Base-by-base conservation (phyloP, 2,888 invertebrate species). In the Mimas tiliae region DNA sequence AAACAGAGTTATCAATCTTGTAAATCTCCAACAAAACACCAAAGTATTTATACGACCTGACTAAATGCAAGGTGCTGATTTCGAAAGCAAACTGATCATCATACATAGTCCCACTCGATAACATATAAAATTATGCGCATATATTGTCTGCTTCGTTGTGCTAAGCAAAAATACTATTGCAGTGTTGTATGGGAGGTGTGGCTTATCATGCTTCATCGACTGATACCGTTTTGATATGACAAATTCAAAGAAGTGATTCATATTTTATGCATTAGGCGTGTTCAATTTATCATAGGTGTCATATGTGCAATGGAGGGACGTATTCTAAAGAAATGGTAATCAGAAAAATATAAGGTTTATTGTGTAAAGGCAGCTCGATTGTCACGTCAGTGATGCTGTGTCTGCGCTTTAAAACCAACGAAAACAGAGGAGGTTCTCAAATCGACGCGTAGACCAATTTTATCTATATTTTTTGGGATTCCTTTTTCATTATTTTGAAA, bases 181-280 rank as follows among this genome's bases (percentile, higher is more conserved):
- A 80, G 76, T 64, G 73, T 75, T 74, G 74, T 75, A 76, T 74
- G 74, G 79, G 79, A 78, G 80, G 82, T 79, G 83, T 83, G 82
- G 76, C 80, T 80, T 82, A 82, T 84, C 74, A 71, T 75, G 68
- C 70, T 76, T 73, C 76, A 82, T 82, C 84, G 83, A 79, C 79
- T 77, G 77, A 77, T 85, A 86, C 86, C 84, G 74, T 81, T 83
- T 81, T 79, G 86, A 88, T 87, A 86, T 84, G 89, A 91, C 90
- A 90, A 89, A 89, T 91, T 89, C 87, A 87, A 88, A 86, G 85
- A 79, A 82, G 76, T 81, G 79, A 84, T 87, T 87, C 87, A 91
- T 91, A 90, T 90, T 90, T 90, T 88, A 91, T 91, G 87, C 88
- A 90, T 90, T 82, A 88, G 83, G 74, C 74, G 79, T 81, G 80